These are phyloP conservation scores for Hemaris fuciformis DNA, from an alignment of 2,888 invertebrate species.

Conservation along the genomic window DNA sequence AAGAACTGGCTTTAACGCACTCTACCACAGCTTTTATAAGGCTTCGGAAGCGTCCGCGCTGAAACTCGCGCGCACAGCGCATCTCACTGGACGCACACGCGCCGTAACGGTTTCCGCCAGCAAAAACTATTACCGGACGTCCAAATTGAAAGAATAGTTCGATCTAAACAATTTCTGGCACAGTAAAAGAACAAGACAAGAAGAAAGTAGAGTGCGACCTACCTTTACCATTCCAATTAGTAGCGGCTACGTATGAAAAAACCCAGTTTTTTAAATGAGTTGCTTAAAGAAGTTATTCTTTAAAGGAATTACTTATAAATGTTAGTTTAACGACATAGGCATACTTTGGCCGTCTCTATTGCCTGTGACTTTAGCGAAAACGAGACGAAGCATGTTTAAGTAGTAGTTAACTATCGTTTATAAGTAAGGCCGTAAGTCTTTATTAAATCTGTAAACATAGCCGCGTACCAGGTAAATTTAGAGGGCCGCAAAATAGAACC, in stretches of 20 bases:
- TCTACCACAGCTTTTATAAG: constrained; percentile 59
- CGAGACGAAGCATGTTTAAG: too few relatives aligned
- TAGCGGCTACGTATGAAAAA: neutral
- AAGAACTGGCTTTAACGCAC: constrained; percentile 60
- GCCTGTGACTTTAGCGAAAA: too few relatives aligned
- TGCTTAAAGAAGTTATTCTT: too few relatives aligned
- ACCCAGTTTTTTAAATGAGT: neutral
- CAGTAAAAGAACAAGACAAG: neutral
- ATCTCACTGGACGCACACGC: constrained; percentile 43
- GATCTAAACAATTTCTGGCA: constrained; percentile 30
- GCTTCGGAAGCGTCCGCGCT: constrained; percentile 42
- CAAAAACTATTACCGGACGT: constrained; percentile 49
- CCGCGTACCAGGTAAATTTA: too few relatives aligned
- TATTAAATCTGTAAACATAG: too few relatives aligned
- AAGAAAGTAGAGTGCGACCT: neutral
- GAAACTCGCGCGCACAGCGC: constrained; percentile 42
- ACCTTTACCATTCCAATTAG: neutral
- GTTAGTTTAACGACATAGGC: too few relatives aligned
- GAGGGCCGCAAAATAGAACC: too few relatives aligned
- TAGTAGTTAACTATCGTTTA: too few relatives aligned
- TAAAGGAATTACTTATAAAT: too few relatives aligned
- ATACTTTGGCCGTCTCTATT: too few relatives aligned
- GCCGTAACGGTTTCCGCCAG: constrained; percentile 58
- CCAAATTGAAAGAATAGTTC: constrained; percentile 37
- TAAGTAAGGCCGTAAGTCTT: too few relatives aligned